phyloP scores from a whole-genome alignment of 2,113 vertebrate genomes.

The Phylloscopus trochilus region DNA sequence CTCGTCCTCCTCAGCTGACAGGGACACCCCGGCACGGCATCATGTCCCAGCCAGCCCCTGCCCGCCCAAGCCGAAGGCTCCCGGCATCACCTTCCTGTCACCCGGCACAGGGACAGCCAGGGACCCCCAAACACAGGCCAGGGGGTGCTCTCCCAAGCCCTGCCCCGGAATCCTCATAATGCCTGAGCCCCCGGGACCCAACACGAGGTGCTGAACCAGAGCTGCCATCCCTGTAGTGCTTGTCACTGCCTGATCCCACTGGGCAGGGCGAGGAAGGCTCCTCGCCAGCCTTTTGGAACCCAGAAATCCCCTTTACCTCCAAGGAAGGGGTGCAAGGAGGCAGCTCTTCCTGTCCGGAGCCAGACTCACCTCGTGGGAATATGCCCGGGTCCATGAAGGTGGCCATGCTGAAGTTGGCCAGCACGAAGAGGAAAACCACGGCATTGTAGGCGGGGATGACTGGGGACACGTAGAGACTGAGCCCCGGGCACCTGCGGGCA shows the following conservation, averaged over 20 bases:
- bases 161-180: fast-evolving
- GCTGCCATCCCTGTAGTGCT: fast-evolving
- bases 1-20: constrained; percentile 92
- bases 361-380: constrained; percentile 90
- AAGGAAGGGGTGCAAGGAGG: not conserved
- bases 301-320: not conserved
- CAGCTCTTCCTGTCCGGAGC: not conserved
- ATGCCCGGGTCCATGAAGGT: constrained; percentile 98
- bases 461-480: constrained; percentile 85
- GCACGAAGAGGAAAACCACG: constrained; percentile 91
- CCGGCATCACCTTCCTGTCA: fast-evolving
- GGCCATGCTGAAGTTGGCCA: constrained; percentile 99
- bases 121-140: not conserved
- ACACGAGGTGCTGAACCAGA: not conserved
- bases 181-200: not conserved
- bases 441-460: constrained; percentile 89
- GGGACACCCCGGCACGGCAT: not conserved
- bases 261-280: fast-evolving
- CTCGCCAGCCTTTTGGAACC: fast-evolving
- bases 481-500: constrained; percentile 86
- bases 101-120: not conserved
- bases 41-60: not conserved
- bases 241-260: not conserved
- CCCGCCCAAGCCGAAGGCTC: fast-evolving
- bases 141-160: not conserved